Conservation (phyloP, 2,797 vertebrate genomes). For the Buphagus erythrorhynchus region DNA sequence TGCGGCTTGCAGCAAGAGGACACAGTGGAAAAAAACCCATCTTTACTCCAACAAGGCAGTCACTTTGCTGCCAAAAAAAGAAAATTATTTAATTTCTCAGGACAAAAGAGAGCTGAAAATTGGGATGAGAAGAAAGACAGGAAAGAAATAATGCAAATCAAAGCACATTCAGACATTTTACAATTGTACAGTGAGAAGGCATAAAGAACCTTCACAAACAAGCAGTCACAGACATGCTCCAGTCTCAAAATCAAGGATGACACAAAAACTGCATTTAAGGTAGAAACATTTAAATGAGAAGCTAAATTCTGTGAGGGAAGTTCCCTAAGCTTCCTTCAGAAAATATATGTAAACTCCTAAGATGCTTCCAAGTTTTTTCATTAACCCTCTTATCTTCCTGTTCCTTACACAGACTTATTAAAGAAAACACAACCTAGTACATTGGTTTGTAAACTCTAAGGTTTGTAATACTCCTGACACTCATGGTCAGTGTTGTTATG, state of each 20-base stretch:
- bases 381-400: not conserved
- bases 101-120: slow-evolving; percentile 39
- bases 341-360: not conserved
- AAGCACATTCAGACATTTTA: slow-evolving; percentile 28
- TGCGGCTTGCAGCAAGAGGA: not conserved
- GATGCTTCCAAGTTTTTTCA: not conserved
- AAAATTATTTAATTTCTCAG: slow-evolving; percentile 27
- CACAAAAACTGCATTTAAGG: not conserved
- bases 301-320: not conserved
- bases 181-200: not conserved
- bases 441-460: not conserved
- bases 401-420: not conserved
- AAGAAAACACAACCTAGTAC: not conserved
- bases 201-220: not conserved
- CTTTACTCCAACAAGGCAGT: not conserved
- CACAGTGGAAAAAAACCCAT: not conserved
- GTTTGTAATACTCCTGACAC: not conserved
- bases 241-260: not conserved
- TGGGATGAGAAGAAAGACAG: slow-evolving; percentile 10
- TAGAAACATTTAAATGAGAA: not conserved
- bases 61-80: not conserved
- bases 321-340: not conserved
- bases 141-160: slow-evolving; percentile 33
- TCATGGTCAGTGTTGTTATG: not conserved
- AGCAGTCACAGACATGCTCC: not conserved